Evolutionary conservation across 2,113 vertebrate genomes (phyloP), one percentile per base, ranked within the genome.

Genomic region (Helogale parvula): DNA sequence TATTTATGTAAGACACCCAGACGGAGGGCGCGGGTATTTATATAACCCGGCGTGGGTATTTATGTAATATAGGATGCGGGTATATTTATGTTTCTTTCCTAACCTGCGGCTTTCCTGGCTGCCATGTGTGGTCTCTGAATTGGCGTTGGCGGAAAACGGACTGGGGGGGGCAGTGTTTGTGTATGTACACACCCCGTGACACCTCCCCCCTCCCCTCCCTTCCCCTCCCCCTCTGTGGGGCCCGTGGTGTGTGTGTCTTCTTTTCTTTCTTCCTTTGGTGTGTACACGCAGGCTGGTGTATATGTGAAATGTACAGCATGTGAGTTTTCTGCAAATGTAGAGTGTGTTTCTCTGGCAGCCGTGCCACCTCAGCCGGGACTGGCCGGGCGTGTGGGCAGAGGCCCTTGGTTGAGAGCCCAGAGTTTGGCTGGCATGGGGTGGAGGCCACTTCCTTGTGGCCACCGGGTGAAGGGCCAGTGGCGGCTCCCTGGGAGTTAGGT

Each of bases 1-100:
- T 98, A 97, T 98, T 98, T 99, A 98, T 96, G 97, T 98, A 97
- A 98, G 97, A 92, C 88, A 94, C 97, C 97, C 98, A 97, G 91
- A 94, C 97, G 69, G 93, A 98, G 98, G 97, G 98, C 81, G 82
- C 29, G 95, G 97, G 97, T 98, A 98, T 98, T 99, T 99, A 98
- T 98, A 96, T 98, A 97, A 97, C 97, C 97, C 52, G 68, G 94
- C 65, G 31, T 97, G 97, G 95, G 97, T 97, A 96, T 97, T 97
- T 98, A 98, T 98, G 96, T 98, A 98, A 98, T 98, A 96, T 88
- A 97, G 96, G 97, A 96, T 97, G 96, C 93, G 66, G 93, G 96
- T 94, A 85, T 97, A 97, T 98, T 98, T 98, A 97, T 97, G 96
- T 97, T 86, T 79, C 92, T 85, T 89, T 94, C 89, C 68, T 96